Conservation (phyloP, 2,797 vertebrate genomes). For the Cyprinodon diabolis region DNA sequence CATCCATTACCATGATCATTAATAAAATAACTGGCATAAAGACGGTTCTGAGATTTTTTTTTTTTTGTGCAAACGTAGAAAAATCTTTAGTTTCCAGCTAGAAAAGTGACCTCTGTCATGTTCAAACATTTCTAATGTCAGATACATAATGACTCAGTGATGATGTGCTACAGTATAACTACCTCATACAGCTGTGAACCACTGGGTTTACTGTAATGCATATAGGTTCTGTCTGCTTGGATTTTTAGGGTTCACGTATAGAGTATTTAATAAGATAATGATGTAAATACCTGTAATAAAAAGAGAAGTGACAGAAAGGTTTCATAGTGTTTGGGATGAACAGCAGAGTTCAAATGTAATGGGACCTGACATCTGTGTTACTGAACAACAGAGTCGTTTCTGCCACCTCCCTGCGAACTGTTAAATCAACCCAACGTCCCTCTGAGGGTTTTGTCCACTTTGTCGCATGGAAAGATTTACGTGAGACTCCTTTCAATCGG, state of each 20-base stretch:
- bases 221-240: not conserved
- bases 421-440: conserved; percentile 44
- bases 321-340: not conserved
- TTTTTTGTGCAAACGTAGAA: not conserved
- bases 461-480: conserved; percentile 56
- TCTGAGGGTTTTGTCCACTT: conserved; percentile 35
- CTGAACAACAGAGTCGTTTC: not conserved
- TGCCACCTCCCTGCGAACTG: conserved; percentile 11
- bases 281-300: no score
- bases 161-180: no score
- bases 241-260: not conserved
- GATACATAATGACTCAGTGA: not conserved
- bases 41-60: not conserved
- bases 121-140: not conserved
- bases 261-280: no score
- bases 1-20: not conserved
- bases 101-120: not conserved
- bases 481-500: conserved; percentile 33
- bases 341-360: not conserved
- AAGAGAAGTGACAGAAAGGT: no score
- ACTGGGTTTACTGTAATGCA: no score
- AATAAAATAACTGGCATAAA: not conserved
- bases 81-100: not conserved
- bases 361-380: not conserved
- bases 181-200: not conserved